A percentile compares a stretch with the other conserved stretches of the same genome.
phyloP scores from a whole-genome alignment of 1,140 invertebrate genomes.

The Drosophila simulans region DNA sequence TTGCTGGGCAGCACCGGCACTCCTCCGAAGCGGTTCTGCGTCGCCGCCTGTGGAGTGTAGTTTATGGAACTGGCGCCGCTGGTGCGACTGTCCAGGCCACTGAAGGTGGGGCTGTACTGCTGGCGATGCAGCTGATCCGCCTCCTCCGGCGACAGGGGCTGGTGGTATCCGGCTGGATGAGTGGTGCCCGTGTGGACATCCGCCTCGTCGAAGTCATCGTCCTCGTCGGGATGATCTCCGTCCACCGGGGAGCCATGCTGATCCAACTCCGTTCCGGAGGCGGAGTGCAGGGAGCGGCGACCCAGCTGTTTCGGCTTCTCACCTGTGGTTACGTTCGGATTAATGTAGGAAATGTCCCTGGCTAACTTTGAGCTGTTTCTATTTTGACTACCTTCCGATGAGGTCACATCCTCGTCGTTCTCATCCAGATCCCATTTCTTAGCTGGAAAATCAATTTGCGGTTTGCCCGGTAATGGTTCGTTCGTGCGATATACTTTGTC shows the following conservation, averaged over 20 bases:
- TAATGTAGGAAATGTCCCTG: conserved; percentile 87
- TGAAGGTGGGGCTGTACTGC: conserved; percentile 84
- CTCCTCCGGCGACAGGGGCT: conserved; percentile 75
- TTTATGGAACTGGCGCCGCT: conserved; percentile 72
- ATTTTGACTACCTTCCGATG: conserved; percentile 86
- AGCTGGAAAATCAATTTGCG: conserved; percentile 91
- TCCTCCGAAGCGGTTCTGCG: conserved; percentile 77
- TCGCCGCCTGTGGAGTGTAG: conserved; percentile 66
- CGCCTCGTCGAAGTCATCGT: conserved; percentile 70
- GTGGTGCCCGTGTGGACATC: conserved; percentile 58
- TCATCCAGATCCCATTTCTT: conserved; percentile 90
- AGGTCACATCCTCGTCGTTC: conserved; percentile 87
- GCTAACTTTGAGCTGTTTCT: conserved; percentile 86
- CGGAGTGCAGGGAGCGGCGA: conserved; percentile 84
- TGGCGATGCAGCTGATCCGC: conserved; percentile 70
- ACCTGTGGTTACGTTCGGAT: conserved; percentile 72
- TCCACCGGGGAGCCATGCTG: conserved; percentile 57
- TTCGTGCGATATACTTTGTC: conserved; percentile 92
- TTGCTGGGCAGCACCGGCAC: conserved; percentile 79
- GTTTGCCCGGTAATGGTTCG: conserved; percentile 91
- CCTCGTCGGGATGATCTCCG: conserved; percentile 63
- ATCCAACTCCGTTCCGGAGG: conserved; percentile 84
- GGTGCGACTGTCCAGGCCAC: conserved; percentile 76
- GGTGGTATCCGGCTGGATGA: conserved; percentile 75
- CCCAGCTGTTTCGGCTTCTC: conserved; percentile 85